Percentiles rank a stretch among this genome's conserved stretches.
Conservation (phyloP, 2,113 vertebrate species). For the Periophthalmodon schlosseri region DNA sequence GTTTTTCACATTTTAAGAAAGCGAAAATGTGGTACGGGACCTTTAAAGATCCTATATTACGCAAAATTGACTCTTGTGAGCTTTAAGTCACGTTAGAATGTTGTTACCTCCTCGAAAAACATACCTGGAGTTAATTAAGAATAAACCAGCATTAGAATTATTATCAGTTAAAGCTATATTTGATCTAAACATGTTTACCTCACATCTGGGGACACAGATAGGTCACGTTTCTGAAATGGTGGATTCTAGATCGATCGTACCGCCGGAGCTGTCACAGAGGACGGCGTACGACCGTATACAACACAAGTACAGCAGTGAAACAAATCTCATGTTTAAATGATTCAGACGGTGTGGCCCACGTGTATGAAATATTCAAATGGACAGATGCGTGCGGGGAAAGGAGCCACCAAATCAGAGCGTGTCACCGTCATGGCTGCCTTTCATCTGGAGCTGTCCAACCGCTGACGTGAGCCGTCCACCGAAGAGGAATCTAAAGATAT, state of each 20-base stretch:
- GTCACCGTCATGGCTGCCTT: not conserved
- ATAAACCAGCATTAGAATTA: no score
- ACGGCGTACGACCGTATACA: constrained; percentile 22
- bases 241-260: not conserved
- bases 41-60: no score
- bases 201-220: no score
- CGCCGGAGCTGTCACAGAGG: constrained; percentile 25
- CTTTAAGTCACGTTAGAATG: no score
- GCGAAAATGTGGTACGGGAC: no score
- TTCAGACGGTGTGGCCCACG: not conserved
- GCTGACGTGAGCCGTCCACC: not conserved
- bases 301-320: not conserved
- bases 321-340: not conserved
- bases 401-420: not conserved
- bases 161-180: no score
- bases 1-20: no score
- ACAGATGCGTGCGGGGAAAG: not conserved
- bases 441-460: not conserved
- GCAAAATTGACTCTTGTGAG: no score
- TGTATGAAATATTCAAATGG: not conserved
- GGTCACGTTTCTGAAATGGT: no score
- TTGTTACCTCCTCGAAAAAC: no score
- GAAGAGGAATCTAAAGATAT: not conserved
- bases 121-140: no score
- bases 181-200: no score